Base-by-base conservation (phyloP, 2,888 invertebrate species). In the Eulithis prunata region DNA sequence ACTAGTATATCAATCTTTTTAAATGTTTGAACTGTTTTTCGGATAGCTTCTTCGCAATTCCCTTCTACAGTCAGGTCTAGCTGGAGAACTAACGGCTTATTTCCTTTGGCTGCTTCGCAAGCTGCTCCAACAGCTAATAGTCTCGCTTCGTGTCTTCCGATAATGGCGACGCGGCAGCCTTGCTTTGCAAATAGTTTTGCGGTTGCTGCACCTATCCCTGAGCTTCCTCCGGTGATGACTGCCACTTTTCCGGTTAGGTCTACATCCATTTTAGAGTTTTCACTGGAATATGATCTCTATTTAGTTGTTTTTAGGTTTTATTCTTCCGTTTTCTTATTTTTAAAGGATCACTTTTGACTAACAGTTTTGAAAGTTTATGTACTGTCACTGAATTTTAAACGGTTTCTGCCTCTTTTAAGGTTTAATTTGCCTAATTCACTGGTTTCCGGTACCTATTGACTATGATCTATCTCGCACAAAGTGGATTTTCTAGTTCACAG, bases 171-270 rank as follows among this genome's bases (percentile, higher is more conserved):
- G 1, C 74, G 70, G 1, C 86, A 86, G 11, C 86, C 87, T 3
- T 84, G 74, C 10, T 73, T 69, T 5, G 88, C 83, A 75, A 88
- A 85, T 28, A 83, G 72, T 67, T 83, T 85, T 5, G 88, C 88
- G 2, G 86, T 80, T 0, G 86, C 84, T 0, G 88, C 88, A 3
- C 88, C 88, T 8, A 87, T 89, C 0, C 88, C 88, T 12, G 87
- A 87, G 72, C 88, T 88, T 5, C 85, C 83, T 2, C 88, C 88
- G 12, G 88, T 88, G 7, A 88, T 81, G 43, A 89, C 81, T 10
- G 81, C 85, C 5, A 85, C 82, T 78, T 86, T 86, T 12, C 84
- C 83, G 41, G 78, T 79, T 68, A 87, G 80, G 73, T 86, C 82
- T 81, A 88, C 83, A 2, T 49, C 53, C 3, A 11, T 41, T 54